Evolutionary conservation across 1,140 invertebrate species (phyloP).

Genomic region (Lepidotrigona ventralis): DNA sequence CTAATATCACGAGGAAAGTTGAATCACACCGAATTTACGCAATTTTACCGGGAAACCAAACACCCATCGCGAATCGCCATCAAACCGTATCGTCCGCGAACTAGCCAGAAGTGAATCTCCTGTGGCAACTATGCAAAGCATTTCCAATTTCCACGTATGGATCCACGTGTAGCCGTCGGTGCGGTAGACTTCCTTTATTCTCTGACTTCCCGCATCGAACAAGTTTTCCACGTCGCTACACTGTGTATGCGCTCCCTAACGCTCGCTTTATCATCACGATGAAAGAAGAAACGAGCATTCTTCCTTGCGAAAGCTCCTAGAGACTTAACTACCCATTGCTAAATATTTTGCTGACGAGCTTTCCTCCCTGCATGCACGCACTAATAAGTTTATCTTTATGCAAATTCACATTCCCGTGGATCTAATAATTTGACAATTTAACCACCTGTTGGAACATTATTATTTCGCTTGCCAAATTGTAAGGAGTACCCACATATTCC

Average conservation of each 20-base stretch:
- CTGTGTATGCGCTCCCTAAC: constrained; percentile 21
- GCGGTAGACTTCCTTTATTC: constrained; percentile 38
- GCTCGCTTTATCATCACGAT: constrained; percentile 50
- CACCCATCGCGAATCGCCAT: background rate
- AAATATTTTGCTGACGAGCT: background rate
- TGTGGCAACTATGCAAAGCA: constrained; percentile 61
- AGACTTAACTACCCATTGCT: background rate
- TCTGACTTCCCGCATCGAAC: constrained; percentile 22
- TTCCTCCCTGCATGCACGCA: background rate
- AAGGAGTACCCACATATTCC: background rate
- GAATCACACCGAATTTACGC: background rate
- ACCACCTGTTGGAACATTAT: background rate
- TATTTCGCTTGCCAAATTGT: background rate
- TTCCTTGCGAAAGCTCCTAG: background rate
- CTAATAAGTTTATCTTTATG: background rate
- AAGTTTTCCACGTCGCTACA: constrained; percentile 46
- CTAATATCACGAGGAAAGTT: background rate
- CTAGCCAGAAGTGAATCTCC: constrained; percentile 7
- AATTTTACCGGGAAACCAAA: constrained; percentile 23
- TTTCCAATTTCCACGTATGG: constrained; percentile 67
- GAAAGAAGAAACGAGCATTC: constrained; percentile 33
- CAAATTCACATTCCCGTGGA: background rate
- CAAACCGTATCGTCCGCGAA: constrained; percentile 33
- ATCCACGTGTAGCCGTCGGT: constrained; percentile 33
- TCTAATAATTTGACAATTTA: background rate